Base-by-base conservation (phyloP, 2,797 vertebrate genomes). In the Neostethus bicornis region DNA sequence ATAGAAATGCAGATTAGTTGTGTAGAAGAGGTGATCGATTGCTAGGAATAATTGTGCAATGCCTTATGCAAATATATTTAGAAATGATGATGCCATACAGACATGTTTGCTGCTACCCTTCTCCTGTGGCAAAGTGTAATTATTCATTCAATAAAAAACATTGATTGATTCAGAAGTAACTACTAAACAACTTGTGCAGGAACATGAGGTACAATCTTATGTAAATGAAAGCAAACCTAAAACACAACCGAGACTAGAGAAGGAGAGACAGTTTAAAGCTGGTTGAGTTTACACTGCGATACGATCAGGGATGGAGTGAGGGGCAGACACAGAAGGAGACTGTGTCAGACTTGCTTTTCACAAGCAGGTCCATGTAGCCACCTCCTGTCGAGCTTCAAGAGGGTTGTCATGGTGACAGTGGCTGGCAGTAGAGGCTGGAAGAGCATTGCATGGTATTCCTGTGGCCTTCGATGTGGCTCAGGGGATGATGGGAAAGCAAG, bases 321-420 rank as follows among this genome's bases (percentile, higher is more conserved):
- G 35, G 48, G 56, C 51, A 70, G 39, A n/a, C 61, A 56, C 57
- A 72, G 68, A 78, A 66, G 66, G 66, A 75, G 73, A 75, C 64
- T 59, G 65, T 81, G 83, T 86, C 83, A 85, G 81, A 84, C 85
- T 79, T 74, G 80, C 78, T 86, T 81, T 85, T 83, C 77, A 79
- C 79, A 68, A 83, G 79, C 73, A 79, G 85, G 78, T 87, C 86
- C 70, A 73, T 65, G 63, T 81, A 79, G 84, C 80, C 84, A 74
- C 85, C 89, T 90, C 86, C 87, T 85, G 81, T 87, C 72, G 81
- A 76, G 82, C 80, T 84, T 87, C 71, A 73, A 86, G 75, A 77
- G 76, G 84, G 91, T 92, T 91, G 90, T 90, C 88, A 91, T 92
- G 87, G 86, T 77, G 80, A 92, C 86, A 70, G 84, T 77, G 84